Base-by-base conservation (phyloP, 2,113 vertebrate genomes). In the Arizona elegans region DNA sequence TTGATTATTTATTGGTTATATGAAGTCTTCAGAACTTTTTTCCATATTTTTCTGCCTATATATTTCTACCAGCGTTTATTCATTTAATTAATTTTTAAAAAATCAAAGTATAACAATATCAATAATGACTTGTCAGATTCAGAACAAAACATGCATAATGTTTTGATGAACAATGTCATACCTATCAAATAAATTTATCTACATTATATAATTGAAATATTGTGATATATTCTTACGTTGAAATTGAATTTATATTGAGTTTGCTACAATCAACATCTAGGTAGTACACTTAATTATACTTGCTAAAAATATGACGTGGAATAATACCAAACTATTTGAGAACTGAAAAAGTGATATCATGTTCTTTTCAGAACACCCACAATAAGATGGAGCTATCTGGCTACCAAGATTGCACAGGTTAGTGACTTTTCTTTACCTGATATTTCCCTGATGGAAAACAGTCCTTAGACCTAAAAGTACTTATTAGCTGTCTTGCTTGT, bases 371-470 rank as follows among this genome's bases (percentile, higher is more conserved):
- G 99, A 96, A 99, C 97, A 95, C 98, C 98, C 19, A 96, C 91
- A 0, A 98, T 98, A 97, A 97, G 99, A 95, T 99, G 99, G 99
- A 92, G 98, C 92, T 99, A 99, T 47, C 99, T 99, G 88, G 98
- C 97, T 94, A 98, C 98, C 91, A 99, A 99, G 93, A 98, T 99
- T 96, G 97, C 98, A 92, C 99, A 99, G 98, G 99, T 99, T 97
- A 94, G 59, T 89, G 93, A 19, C 75, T n/a, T 62, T 94, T 2
- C 52, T 56, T 56, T 81, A 81, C 17, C 7, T 81, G 70, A 21
- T 33, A 43, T 70, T n/a, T n/a, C n/a, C 29, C 12, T n/a, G 65
- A 70, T 81, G 33, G 33, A 81, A 81, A 81, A 81, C 75, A 81
- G 6, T 19, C n/a, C 70, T 81, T 81, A 33, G 8, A 81, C 8